Evolutionary conservation across 1,140 invertebrate genomes (phyloP).

Genomic region (Goniozus legneri): DNA sequence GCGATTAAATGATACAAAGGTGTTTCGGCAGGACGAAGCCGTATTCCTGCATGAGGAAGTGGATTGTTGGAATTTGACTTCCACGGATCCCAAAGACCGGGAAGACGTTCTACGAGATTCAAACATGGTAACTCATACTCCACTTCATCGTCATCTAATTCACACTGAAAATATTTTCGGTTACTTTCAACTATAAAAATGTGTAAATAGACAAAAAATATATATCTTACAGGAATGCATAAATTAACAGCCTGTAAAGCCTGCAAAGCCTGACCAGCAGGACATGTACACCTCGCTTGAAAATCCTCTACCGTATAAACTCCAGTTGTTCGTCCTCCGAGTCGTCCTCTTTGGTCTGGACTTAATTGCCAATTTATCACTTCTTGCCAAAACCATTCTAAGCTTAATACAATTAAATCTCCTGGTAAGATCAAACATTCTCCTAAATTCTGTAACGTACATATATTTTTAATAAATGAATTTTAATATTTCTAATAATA

Average conservation of each 20-base stretch:
- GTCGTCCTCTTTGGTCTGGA: constrained; percentile 61
- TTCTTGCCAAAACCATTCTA: constrained; percentile 71
- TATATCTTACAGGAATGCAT: constrained; percentile 61
- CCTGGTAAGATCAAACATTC: constrained; percentile 51
- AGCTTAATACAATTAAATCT: constrained; percentile 71
- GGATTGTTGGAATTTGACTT: constrained; percentile 56
- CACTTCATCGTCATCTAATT: constrained; percentile 64
- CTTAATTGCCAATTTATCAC: constrained; percentile 71
- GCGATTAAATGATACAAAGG: constrained; percentile 62
- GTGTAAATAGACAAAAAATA: background rate
- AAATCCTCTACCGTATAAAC: constrained; percentile 78
- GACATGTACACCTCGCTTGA: constrained; percentile 71
- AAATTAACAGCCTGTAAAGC: constrained; percentile 68
- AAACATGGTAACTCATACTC: constrained; percentile 83
- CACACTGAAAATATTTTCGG: constrained; percentile 58
- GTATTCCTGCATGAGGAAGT: constrained; percentile 67
- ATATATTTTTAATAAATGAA: background rate
- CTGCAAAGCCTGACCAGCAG: constrained; percentile 68
- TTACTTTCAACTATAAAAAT: no score
- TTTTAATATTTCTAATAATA: background rate
- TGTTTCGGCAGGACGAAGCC: constrained; percentile 59
- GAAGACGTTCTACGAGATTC: constrained; percentile 70
- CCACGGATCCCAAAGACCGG: constrained; percentile 71
- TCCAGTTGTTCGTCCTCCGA: constrained; percentile 66
- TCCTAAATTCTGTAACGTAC: constrained; percentile 38